Percentiles rank a stretch among this genome's conserved stretches.
These are phyloP conservation scores for Agriopis marginaria DNA, from an alignment of 2,888 invertebrate genomes.

Conservation along the genomic window DNA sequence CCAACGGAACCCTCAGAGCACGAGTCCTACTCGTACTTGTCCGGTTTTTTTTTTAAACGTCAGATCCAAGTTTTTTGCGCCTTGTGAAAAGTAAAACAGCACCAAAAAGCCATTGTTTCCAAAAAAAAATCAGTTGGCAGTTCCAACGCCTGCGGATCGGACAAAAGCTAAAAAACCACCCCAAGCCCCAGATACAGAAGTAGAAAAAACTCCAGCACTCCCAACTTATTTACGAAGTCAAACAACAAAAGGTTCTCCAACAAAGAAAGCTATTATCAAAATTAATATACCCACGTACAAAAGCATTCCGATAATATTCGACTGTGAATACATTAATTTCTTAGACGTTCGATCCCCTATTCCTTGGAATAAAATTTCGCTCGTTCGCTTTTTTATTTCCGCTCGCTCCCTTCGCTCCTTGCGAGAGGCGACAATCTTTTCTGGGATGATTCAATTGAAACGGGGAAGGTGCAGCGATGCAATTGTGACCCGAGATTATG, in stretches of 20 bases:
- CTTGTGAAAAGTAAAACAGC: slow-evolving; percentile 6
- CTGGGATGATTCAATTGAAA: slow-evolving; percentile 65
- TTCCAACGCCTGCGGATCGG: slow-evolving; percentile 35
- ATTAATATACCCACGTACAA: slow-evolving; percentile 48
- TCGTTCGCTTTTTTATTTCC: slow-evolving; percentile 42
- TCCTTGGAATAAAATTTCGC: slow-evolving; percentile 39
- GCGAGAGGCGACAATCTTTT: slow-evolving; percentile 57
- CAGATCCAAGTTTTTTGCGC: neutral
- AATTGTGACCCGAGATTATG: slow-evolving; percentile 51
- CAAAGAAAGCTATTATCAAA: slow-evolving; percentile 51
- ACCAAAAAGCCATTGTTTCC: slow-evolving; percentile 16
- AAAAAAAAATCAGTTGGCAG: slow-evolving; percentile 30
- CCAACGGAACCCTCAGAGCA: too few species aligned
- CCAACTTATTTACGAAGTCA: slow-evolving; percentile 44
- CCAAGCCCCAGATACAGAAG: slow-evolving; percentile 38
- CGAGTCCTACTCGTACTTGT: too few species aligned
- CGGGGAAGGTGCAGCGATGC: slow-evolving; percentile 46
- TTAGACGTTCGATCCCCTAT: slow-evolving; percentile 39
- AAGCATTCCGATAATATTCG: slow-evolving; percentile 49
- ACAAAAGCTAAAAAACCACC: slow-evolving; percentile 35
- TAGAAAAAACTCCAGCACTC: slow-evolving; percentile 36
- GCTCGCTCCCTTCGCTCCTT: slow-evolving; percentile 38
- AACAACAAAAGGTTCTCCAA: slow-evolving; percentile 45
- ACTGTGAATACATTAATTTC: slow-evolving; percentile 50
- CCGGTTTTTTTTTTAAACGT: too few species aligned